These are phyloP conservation scores for Syrphus vitripennis DNA, from an alignment of 2,888 invertebrate species.

Conservation along the genomic window DNA sequence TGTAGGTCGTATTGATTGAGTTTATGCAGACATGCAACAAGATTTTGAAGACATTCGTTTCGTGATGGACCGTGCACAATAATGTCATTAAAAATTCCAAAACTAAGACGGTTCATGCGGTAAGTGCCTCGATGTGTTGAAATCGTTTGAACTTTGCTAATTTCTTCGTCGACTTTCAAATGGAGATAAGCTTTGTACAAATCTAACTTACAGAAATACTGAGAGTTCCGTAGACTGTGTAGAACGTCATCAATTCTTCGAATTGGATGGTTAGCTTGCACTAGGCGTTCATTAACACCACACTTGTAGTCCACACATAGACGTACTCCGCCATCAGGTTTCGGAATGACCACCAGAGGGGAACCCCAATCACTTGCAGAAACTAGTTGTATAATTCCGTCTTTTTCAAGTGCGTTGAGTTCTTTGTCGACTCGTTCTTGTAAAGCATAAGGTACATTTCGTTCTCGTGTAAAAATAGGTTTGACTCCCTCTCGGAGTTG, in stretches of 20 bases:
- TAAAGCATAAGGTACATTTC: neutral
- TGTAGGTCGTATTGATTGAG: neutral
- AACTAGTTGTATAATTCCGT: neutral
- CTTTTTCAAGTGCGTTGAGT: neutral
- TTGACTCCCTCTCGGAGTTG: neutral
- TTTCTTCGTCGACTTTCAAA: neutral
- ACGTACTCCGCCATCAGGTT: neutral
- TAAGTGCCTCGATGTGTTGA: constrained; percentile 38
- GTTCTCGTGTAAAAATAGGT: neutral
- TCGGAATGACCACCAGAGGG: neutral
- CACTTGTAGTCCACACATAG: neutral
- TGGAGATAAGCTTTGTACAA: constrained; percentile 27
- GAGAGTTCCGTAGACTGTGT: constrained; percentile 40
- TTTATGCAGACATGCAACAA: neutral
- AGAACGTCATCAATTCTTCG: neutral
- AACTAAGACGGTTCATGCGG: constrained; percentile 37
- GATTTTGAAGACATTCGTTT: neutral
- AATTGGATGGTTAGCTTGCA: neutral
- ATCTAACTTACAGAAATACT: constrained; percentile 73
- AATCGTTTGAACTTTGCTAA: too few species aligned
- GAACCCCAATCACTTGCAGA: neutral
- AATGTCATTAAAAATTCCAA: neutral
- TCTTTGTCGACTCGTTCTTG: neutral
- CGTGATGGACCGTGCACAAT: neutral
- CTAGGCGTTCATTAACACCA: neutral